These are phyloP conservation scores for Ptychochromis oligacanthus DNA, from an alignment of 2,113 vertebrate genomes.

Conservation along the genomic window DNA sequence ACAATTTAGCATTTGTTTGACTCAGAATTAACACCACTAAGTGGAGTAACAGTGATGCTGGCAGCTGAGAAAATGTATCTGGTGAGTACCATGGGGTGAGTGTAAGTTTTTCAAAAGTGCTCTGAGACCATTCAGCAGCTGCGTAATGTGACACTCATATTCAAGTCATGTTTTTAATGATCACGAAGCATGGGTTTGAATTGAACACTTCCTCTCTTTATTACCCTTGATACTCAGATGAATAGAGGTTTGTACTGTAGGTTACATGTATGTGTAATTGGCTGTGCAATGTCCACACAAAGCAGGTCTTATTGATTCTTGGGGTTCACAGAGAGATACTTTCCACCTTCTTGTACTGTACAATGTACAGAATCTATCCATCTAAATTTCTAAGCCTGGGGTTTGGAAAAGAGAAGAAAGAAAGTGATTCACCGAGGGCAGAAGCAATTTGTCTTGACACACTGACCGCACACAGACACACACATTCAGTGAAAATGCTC, in stretches of 20 bases:
- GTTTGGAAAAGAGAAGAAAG: neutral
- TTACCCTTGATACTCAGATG: neutral
- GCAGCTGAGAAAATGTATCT: constrained; percentile 8
- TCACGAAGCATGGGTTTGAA: neutral
- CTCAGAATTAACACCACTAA: neutral
- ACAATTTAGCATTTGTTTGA: neutral
- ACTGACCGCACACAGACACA: constrained; percentile 28
- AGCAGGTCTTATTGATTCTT: constrained; percentile 4
- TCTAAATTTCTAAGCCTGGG: neutral
- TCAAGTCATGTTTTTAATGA: neutral
- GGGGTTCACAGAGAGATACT: neutral
- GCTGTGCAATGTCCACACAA: constrained; percentile 2
- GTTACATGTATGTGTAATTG: constrained; percentile 16
- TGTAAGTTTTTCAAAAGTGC: neutral
- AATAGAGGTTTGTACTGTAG: neutral
- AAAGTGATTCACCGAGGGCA: neutral
- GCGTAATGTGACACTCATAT: neutral
- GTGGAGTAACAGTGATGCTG: neutral
- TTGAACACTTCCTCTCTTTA: neutral
- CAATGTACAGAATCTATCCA: neutral
- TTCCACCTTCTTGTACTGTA: neutral
- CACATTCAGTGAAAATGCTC: constrained; percentile 13
- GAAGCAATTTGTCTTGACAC: constrained; percentile 31
- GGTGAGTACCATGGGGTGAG: neutral
- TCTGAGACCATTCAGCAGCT: neutral